Conservation (phyloP, 2,888 invertebrate species). For the Dendrolimus houi region DNA sequence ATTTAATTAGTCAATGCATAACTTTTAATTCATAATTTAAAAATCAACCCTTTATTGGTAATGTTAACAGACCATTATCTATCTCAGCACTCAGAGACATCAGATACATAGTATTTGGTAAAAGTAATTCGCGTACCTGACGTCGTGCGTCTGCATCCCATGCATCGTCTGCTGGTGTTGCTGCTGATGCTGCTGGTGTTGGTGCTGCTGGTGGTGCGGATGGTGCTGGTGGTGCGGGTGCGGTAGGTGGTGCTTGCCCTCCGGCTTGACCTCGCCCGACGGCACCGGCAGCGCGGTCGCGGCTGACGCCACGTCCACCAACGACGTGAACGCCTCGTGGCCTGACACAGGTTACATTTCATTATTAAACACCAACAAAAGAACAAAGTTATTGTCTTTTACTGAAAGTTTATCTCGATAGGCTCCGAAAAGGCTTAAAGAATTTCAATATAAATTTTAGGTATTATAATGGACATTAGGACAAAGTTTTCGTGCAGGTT, state of each 20-base stretch:
- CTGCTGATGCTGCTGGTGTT: slow-evolving; percentile 18
- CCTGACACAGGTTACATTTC: slow-evolving; percentile 45
- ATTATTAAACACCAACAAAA: no score
- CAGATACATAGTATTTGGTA: not conserved
- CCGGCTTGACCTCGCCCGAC: slow-evolving; percentile 53
- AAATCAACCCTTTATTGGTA: no score
- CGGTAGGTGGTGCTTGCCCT: slow-evolving; percentile 37
- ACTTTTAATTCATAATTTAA: no score
- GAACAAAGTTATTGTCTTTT: no score
- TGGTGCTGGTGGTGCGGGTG: slow-evolving; percentile 39
- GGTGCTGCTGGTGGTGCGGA: slow-evolving; percentile 43
- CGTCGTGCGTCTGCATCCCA: slow-evolving; percentile 19
- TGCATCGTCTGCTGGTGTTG: slow-evolving; percentile 17
- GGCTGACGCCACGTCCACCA: slow-evolving; percentile 94
- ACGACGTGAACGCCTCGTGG: slow-evolving; percentile 90
- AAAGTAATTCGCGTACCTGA: slow-evolving; percentile 7
- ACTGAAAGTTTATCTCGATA: no score
- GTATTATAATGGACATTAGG: no score
- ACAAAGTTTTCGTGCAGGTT: no score
- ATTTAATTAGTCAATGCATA: no score
- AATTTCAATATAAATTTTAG: no score
- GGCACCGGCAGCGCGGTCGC: slow-evolving; percentile 93
- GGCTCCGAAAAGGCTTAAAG: no score
- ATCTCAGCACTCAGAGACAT: no score
- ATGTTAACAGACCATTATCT: no score